These are phyloP conservation scores for Lasiommata megera DNA, from an alignment of 2,888 invertebrate species.

Conservation along the genomic window DNA sequence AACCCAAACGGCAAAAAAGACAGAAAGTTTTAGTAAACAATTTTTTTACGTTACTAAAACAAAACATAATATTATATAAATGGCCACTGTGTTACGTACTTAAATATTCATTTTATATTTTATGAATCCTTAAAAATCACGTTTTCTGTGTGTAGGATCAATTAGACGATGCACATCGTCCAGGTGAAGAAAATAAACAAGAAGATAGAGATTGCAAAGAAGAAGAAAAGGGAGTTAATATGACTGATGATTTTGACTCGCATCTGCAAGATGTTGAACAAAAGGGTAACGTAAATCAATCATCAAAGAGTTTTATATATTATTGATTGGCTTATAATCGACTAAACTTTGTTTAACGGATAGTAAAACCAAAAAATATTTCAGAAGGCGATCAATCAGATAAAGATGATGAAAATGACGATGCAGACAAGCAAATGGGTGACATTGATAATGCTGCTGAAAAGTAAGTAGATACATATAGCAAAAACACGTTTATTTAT, in stretches of 20 bases:
- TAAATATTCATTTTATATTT: too few species aligned
- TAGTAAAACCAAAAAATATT: conserved; percentile 9
- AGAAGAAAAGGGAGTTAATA: conserved; percentile 95
- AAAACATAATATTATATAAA: too few species aligned
- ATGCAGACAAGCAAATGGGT: conserved; percentile 98
- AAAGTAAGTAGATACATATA: conserved; percentile 65
- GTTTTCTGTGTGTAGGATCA: conserved; percentile 86
- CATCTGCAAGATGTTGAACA: conserved; percentile 91
- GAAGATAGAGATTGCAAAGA: conserved; percentile 91
- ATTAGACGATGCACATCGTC: conserved; percentile 91
- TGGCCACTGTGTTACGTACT: too few species aligned
- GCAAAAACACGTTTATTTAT: not conserved
- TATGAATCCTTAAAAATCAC: not conserved
- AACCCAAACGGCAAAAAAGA: too few species aligned
- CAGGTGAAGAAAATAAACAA: conserved; percentile 88
- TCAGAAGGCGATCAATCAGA: conserved; percentile 81
- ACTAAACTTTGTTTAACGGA: not conserved
- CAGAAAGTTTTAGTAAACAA: too few species aligned
- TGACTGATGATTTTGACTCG: conserved; percentile 97
- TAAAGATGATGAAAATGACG: conserved; percentile 86
- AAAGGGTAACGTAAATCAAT: conserved; percentile 65
- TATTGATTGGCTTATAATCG: not conserved
- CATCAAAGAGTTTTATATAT: not conserved
- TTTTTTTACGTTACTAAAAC: too few species aligned
- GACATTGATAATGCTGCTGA: conserved; percentile 94